Evolutionary conservation across 2,888 invertebrate species (phyloP).

Genomic region (Caenorhabditis angaria): DNA sequence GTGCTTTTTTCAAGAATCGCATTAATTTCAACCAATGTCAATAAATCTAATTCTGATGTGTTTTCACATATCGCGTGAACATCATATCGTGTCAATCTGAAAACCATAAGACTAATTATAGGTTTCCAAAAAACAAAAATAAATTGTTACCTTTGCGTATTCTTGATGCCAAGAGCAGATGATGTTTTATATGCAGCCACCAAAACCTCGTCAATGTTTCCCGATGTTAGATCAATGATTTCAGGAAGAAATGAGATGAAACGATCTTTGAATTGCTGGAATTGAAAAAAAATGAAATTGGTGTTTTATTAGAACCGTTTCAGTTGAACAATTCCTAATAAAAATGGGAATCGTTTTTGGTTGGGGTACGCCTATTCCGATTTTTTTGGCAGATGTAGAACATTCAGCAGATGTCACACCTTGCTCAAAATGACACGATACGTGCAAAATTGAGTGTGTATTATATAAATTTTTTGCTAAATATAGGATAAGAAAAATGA

Average conservation of each 20-base stretch:
- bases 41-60: slow-evolving; percentile 52
- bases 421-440: too few species aligned
- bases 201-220: slow-evolving; percentile 52
- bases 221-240: slow-evolving; percentile 60
- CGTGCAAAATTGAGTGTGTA: not conserved
- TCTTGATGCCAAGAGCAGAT: slow-evolving; percentile 43
- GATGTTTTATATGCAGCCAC: slow-evolving; percentile 45
- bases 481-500: not conserved
- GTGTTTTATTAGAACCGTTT: too few species aligned
- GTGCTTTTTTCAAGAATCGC: slow-evolving; percentile 50
- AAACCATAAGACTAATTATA: slow-evolving; percentile 28
- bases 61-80: slow-evolving; percentile 56
- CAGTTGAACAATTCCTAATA: too few species aligned
- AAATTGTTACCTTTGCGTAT: slow-evolving; percentile 37
- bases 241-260: slow-evolving; percentile 59
- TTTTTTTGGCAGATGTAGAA: too few species aligned
- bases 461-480: not conserved
- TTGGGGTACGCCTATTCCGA: too few species aligned
- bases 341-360: too few species aligned
- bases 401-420: too few species aligned
- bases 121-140: not conserved
- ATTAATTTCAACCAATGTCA: slow-evolving; percentile 53
- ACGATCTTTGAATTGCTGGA: slow-evolving; percentile 61
- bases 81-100: slow-evolving; percentile 57
- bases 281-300: too few species aligned